phyloP scores from a whole-genome alignment of 2,113 vertebrate genomes.

The Silurus asotus region DNA sequence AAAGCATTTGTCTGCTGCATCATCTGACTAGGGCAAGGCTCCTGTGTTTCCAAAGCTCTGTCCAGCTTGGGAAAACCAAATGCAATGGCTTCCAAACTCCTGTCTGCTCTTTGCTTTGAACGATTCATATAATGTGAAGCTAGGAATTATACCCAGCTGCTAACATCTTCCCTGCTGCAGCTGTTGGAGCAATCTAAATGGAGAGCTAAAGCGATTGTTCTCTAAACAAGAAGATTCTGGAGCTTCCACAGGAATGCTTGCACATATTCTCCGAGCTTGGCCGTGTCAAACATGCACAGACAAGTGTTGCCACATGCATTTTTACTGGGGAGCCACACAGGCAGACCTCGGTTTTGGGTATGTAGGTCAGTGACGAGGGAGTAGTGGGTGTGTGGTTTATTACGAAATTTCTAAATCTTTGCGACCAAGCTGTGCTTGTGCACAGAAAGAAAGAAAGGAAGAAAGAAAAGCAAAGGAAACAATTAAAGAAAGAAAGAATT shows the following conservation, averaged over 20 bases:
- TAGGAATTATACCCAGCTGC: slow-evolving; percentile 35
- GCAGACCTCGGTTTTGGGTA: slow-evolving; percentile 5
- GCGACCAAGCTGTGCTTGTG: neutral
- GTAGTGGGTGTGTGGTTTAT: neutral
- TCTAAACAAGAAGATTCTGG: neutral
- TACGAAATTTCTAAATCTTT: neutral
- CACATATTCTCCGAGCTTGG: neutral
- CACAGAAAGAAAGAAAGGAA: neutral
- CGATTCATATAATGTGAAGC: neutral
- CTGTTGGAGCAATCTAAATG: slow-evolving; percentile 13
- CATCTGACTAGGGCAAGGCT: slow-evolving; percentile 21
- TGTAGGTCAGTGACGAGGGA: slow-evolving; percentile 19
- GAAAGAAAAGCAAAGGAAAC: neutral
- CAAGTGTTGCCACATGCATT: slow-evolving; percentile 23
- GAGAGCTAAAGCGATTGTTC: neutral
- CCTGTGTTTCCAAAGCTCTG: slow-evolving; percentile 22
- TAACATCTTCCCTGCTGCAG: slow-evolving; percentile 33
- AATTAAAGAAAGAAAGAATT: neutral
- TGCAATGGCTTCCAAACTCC: neutral
- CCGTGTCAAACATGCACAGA: slow-evolving; percentile 19
- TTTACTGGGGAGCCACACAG: slow-evolving; percentile 1
- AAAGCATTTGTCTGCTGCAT: slow-evolving; percentile 6
- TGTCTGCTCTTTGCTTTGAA: neutral
- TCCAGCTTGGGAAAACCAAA: neutral
- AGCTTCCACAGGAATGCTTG: neutral